Evolutionary conservation across 2,113 vertebrate genomes (phyloP).

Genomic region (Pelecanoides urinatrix): DNA sequence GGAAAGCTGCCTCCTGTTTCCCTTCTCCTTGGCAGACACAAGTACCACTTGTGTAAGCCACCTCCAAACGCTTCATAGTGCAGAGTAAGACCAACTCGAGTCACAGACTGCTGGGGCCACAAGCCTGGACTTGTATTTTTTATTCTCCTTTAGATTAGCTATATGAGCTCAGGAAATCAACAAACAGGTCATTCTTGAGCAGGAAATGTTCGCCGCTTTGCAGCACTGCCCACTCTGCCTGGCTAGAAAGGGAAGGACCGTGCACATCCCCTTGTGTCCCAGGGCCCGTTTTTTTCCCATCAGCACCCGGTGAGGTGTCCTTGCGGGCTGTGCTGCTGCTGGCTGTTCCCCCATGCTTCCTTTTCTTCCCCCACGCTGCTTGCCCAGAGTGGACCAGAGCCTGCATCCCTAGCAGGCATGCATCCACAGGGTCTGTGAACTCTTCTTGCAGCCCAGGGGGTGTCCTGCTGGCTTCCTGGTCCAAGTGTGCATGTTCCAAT

Average conservation of each 20-base stretch:
- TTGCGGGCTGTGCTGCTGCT: background rate
- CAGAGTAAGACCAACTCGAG: background rate
- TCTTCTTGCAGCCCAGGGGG: no score
- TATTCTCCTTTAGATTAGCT: background rate
- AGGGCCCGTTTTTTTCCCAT: background rate
- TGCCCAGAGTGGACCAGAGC: background rate
- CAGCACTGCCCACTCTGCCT: accelerated
- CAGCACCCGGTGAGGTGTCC: accelerated
- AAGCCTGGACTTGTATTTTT: background rate
- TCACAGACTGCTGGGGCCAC: background rate
- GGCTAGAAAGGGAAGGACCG: background rate
- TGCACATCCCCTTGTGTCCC: no score
- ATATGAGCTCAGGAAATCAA: background rate
- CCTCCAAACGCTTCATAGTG: background rate
- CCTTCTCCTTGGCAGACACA: background rate
- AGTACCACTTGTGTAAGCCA: background rate
- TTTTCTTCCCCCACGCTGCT: background rate
- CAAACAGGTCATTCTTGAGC: background rate
- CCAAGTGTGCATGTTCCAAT: no score
- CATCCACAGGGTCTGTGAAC: accelerated
- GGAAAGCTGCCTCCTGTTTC: background rate
- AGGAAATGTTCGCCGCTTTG: background rate
- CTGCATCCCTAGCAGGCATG: no score
- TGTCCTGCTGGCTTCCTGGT: background rate
- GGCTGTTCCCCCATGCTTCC: background rate